Percentiles rank a stretch among this genome's conserved stretches.
phyloP scores from a whole-genome alignment of 2,113 vertebrate genomes.

The Grammomys surdaster region DNA sequence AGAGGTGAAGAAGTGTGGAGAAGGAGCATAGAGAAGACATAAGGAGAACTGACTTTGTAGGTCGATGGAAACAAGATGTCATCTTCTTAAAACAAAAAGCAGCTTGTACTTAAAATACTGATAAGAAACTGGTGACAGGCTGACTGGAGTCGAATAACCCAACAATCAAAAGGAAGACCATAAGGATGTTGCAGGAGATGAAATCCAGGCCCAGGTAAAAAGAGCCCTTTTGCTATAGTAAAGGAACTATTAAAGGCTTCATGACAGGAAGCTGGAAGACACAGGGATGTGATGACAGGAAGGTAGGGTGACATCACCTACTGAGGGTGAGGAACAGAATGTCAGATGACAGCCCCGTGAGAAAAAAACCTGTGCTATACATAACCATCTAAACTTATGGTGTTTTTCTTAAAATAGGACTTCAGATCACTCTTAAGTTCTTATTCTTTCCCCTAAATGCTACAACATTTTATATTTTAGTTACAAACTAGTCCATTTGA shows the following conservation, averaged over 20 bases:
- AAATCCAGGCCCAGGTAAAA: not conserved
- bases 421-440: not conserved
- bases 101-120: not conserved
- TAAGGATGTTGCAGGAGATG: not conserved
- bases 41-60: not conserved
- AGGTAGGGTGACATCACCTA: not conserved
- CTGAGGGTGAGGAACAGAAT: not conserved
- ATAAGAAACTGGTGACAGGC: not conserved
- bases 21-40: not conserved
- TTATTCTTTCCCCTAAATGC: not conserved
- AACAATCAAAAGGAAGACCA: not conserved
- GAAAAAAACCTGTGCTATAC: not conserved
- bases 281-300: not conserved
- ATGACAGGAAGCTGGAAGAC: not conserved
- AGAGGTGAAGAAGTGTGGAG: not conserved
- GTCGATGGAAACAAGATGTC: not conserved
- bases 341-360: not conserved
- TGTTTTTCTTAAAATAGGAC: not conserved
- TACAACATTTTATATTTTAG: not conserved
- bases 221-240: not conserved
- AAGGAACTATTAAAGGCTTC: not conserved
- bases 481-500: not conserved
- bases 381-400: not conserved
- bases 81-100: not conserved
- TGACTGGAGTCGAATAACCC: not conserved